Conservation (phyloP, 2,113 vertebrate species). For the Hyla sarda region DNA sequence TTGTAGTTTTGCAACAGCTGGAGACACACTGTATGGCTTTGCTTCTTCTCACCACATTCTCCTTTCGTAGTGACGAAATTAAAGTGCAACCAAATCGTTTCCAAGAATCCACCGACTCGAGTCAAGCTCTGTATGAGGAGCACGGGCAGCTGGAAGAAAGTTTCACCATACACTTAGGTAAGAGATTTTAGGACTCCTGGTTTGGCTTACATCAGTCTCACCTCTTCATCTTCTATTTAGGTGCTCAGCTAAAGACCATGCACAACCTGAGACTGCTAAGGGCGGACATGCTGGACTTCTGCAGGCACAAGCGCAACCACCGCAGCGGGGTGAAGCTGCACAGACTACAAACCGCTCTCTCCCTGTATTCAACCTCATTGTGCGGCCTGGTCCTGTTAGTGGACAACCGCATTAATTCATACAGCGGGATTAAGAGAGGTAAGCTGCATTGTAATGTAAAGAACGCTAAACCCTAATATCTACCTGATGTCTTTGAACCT, state of each 20-base stretch:
- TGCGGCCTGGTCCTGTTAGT: constrained; percentile 93
- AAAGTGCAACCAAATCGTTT: constrained; percentile 90
- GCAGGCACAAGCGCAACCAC: constrained; percentile 87
- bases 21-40: no score
- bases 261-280: constrained; percentile 93
- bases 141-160: constrained; percentile 94
- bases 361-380: constrained; percentile 92
- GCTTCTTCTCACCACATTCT: neutral
- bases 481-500: no score
- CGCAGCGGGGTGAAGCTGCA: constrained; percentile 89
- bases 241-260: constrained; percentile 99
- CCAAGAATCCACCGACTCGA: constrained; percentile 80
- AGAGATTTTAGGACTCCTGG: constrained; percentile 20
- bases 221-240: constrained; percentile 66
- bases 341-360: constrained; percentile 91
- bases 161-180: constrained; percentile 97
- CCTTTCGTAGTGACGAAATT: constrained; percentile 87
- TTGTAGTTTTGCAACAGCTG: no score
- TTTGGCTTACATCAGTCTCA: no score
- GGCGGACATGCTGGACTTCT: constrained; percentile 91
- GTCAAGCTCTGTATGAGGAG: constrained; percentile 88
- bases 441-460: neutral
- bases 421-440: constrained; percentile 97
- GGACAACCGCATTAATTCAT: constrained; percentile 96
- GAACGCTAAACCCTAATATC: no score